Base-by-base conservation (phyloP, 2,797 vertebrate species). In the Limosa lapponica region DNA sequence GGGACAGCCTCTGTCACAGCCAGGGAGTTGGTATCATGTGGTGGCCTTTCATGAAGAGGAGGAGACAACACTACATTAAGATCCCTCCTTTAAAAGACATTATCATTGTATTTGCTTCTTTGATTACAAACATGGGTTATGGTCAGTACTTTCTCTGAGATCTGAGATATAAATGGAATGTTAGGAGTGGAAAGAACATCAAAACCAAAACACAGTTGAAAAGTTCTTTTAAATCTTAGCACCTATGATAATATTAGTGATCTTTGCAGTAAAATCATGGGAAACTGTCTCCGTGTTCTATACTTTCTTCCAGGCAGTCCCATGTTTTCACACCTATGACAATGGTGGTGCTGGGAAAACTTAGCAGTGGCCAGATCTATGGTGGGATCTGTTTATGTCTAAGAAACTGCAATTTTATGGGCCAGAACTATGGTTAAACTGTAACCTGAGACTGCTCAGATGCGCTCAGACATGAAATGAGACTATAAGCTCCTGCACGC, bases 361-460 rank as follows among this genome's bases (percentile, higher is more conserved):
- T 46, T 18, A 67, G 1, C 19, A 46, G 18, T 64, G 36, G 12
- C 25, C n/a, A 59, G 16, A 80, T 64, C 36, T 64, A 8, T 16
- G 32, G 10, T 44, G 17, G 20, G 10, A 32, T 57, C 43, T 72
- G 17, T 65, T 97, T 49, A 43, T 80, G 28, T 25, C 52, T 69
- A 55, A 81, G 54, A 39, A 80, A 48, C 8, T 20, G 13, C 36
- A 83, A 18, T 5, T 86, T 13, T 91, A 6, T 13, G 57, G 44
- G 39, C 58, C 54, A 49, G 67, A 81, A 65, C 9, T 75, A 57
- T 36, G 49, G 70, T 73, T 91, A 89, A 91, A 65, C 41, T 67
- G 44, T 93, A 95, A 89, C 62, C 32, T 69, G 65, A 83, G 65
- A 83, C 46, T 59, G 30, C 27, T 89, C n/a, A 37, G 74, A 88